Evolutionary conservation across 92 coral and sea anemone species (phyloP).

Genomic region (Zoanthus solanderi): DNA sequence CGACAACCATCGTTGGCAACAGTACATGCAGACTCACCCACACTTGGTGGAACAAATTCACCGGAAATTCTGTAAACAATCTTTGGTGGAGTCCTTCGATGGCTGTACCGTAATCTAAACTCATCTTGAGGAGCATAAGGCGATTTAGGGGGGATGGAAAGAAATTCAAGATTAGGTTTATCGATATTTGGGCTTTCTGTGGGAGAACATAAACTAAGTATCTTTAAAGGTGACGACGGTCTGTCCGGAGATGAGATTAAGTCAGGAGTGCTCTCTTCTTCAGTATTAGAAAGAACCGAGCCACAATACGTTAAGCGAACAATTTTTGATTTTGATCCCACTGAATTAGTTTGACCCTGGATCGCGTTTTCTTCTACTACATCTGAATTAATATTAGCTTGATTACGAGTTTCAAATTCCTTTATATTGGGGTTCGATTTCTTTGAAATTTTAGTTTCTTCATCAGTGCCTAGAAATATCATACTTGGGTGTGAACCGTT

Average conservation of each 20-base stretch:
- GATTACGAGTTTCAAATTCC: neutral
- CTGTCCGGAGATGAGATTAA: slow-evolving; percentile 36
- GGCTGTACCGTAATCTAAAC: slow-evolving; percentile 74
- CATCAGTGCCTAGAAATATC: slow-evolving; percentile 81
- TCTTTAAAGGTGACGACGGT: slow-evolving; percentile 40
- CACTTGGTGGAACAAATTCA: slow-evolving; percentile 56
- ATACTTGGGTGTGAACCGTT: slow-evolving; percentile 67
- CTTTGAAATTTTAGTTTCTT: slow-evolving; percentile 30
- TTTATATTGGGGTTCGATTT: neutral
- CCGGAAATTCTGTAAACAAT: slow-evolving; percentile 84
- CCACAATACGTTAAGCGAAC: slow-evolving; percentile 90
- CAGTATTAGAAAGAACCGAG: slow-evolving; percentile 81
- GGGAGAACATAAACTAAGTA: slow-evolving; percentile 37
- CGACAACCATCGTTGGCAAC: slow-evolving; percentile 34
- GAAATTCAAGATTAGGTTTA: slow-evolving; percentile 70
- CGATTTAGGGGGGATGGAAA: slow-evolving; percentile 70
- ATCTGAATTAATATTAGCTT: slow-evolving; percentile 17
- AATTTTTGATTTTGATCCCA: slow-evolving; percentile 61
- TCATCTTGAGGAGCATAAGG: slow-evolving; percentile 95
- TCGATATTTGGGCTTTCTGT: slow-evolving; percentile 44
- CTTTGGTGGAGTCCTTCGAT: slow-evolving; percentile 73
- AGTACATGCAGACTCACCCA: slow-evolving; percentile 26
- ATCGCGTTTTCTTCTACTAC: slow-evolving; percentile 37
- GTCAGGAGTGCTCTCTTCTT: slow-evolving; percentile 53
- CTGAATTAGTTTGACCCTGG: slow-evolving; percentile 55